A percentile compares a stretch with the other conserved stretches of the same genome.
Evolutionary conservation across 2,888 invertebrate species (phyloP).

Genomic region (Crocallis elinguaria): DNA sequence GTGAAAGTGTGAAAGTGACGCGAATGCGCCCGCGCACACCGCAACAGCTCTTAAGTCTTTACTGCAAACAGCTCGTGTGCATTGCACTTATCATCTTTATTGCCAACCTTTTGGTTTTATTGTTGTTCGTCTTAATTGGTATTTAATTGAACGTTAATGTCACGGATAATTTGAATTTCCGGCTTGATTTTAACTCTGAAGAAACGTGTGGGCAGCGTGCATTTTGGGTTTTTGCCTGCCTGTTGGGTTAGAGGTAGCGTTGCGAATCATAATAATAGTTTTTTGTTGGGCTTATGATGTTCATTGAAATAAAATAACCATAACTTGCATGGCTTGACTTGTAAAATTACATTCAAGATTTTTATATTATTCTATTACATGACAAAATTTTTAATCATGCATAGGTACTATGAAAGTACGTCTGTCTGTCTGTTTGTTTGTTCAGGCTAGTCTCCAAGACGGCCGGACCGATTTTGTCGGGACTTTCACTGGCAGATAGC

Average conservation of each 20-base stretch:
- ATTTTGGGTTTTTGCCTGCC: neutral
- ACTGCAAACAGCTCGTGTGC: conserved; percentile 36
- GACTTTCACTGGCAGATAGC: too few species aligned
- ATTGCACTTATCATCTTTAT: conserved; percentile 48
- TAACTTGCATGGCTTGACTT: too few species aligned
- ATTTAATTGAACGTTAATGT: conserved; percentile 15
- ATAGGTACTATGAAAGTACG: too few species aligned
- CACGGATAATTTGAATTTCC: conserved; percentile 40
- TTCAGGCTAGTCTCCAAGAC: too few species aligned
- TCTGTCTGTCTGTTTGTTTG: too few species aligned
- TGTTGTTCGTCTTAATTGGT: conserved; percentile 8
- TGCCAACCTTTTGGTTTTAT: conserved; percentile 39
- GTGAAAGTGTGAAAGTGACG: conserved; percentile 85
- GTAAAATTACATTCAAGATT: too few species aligned
- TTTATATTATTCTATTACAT: too few species aligned
- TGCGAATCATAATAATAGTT: neutral
- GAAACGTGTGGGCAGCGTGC: neutral
- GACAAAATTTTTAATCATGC: too few species aligned
- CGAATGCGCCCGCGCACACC: conserved; percentile 66
- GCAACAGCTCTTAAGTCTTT: conserved; percentile 34
- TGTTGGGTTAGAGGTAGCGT: neutral
- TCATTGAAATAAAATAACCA: too few species aligned
- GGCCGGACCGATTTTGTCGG: too few species aligned
- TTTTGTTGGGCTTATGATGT: too few species aligned
- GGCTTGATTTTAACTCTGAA: neutral